These are phyloP conservation scores for Austrofundulus limnaeus DNA, from an alignment of 2,113 vertebrate genomes.

Conservation along the genomic window DNA sequence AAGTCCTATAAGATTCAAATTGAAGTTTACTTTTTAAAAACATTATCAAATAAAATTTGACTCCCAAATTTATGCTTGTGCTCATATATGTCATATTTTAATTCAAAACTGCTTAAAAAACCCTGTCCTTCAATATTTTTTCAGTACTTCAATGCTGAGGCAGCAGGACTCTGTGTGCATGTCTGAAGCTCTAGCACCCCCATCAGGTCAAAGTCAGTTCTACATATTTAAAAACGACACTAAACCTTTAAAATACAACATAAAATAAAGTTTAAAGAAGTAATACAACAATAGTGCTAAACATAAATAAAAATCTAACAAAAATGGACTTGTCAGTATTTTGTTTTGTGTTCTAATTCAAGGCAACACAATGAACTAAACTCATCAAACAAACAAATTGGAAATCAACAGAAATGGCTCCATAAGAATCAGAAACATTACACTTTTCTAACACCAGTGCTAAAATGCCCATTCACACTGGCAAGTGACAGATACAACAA, in stretches of 20 bases:
- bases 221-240: background rate
- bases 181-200: constrained; percentile 40
- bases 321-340: background rate
- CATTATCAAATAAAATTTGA: background rate
- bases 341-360: background rate
- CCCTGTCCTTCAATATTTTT: background rate
- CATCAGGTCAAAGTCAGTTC: constrained; percentile 36
- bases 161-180: background rate
- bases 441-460: background rate
- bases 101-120: background rate
- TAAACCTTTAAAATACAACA: background rate
- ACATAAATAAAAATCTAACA: background rate
- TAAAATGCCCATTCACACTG: constrained; percentile 18
- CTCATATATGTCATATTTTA: background rate
- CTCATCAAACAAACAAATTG: background rate
- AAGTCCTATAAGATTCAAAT: background rate
- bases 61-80: background rate
- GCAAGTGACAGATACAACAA: constrained; percentile 14
- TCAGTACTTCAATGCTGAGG: background rate
- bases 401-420: constrained; percentile 7
- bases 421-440: constrained; percentile 5
- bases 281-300: background rate
- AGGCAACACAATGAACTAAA: constrained; percentile 3
- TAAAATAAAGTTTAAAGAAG: background rate
- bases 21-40: constrained; percentile 3